Conservation (phyloP, 2,113 vertebrate genomes). For the Neogale vison region DNA sequence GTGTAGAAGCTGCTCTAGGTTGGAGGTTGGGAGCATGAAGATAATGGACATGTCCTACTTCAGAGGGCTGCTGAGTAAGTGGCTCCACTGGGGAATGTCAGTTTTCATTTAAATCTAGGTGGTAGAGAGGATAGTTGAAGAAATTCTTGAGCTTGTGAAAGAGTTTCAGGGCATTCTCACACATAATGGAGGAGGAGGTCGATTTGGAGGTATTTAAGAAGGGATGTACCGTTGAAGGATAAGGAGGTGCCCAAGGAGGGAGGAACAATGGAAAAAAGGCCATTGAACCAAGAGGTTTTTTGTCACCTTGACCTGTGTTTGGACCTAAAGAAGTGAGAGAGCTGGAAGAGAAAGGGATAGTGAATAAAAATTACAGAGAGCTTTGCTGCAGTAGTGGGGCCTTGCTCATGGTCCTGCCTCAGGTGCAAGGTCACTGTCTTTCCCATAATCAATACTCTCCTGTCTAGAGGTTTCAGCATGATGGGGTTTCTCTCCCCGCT, state of each 20-base stretch:
- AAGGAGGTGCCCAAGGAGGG: not conserved
- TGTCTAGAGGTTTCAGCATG: not conserved
- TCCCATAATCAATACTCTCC: not conserved
- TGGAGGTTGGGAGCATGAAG: not conserved
- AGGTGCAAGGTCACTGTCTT: not conserved
- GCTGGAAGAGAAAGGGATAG: not conserved
- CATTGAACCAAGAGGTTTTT: not conserved
- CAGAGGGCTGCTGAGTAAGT: no score
- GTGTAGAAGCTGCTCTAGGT: not conserved
- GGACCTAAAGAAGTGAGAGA: not conserved
- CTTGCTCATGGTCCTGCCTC: not conserved
- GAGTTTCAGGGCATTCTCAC: not conserved
- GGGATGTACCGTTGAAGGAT: not conserved
- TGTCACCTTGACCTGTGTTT: not conserved
- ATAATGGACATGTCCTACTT: not conserved
- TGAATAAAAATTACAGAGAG: not conserved
- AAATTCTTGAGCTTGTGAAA: not conserved
- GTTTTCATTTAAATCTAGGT: not conserved
- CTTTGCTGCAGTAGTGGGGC: fast-evolving
- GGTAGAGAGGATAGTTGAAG: not conserved
- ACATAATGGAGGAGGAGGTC: not conserved
- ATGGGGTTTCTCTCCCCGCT: not conserved
- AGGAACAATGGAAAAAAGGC: not conserved
- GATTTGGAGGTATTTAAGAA: not conserved
- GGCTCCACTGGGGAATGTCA: not conserved